Evolutionary conservation across 2,888 invertebrate species (phyloP).

Genomic region (Eucriotettix oculatus): DNA sequence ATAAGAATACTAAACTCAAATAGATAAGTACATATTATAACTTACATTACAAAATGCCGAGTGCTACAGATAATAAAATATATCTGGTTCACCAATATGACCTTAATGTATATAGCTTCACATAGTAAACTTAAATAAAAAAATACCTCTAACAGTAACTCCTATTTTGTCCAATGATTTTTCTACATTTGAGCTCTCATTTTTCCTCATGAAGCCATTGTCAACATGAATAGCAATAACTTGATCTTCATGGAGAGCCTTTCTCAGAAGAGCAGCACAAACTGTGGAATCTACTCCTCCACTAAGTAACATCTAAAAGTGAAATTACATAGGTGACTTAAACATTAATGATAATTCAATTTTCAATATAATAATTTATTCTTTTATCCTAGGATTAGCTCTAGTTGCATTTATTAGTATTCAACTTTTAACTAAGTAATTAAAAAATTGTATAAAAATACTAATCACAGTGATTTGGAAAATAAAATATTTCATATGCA

Average conservation of each 20-base stretch:
- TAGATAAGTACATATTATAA: too few relatives aligned
- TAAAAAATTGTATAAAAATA: neutral
- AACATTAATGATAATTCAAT: too few relatives aligned
- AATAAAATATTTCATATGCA: neutral
- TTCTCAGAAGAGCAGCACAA: constrained; percentile 86
- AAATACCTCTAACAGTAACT: constrained; percentile 31
- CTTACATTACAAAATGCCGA: neutral
- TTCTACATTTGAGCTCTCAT: constrained; percentile 81
- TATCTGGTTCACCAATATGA: neutral
- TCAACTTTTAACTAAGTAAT: too few relatives aligned
- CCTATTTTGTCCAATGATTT: constrained; percentile 68
- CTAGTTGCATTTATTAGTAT: too few relatives aligned
- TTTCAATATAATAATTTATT: too few relatives aligned
- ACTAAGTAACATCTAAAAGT: constrained; percentile 65
- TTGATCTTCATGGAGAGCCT: constrained; percentile 75
- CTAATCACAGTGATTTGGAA: neutral
- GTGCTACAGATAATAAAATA: neutral
- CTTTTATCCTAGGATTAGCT: too few relatives aligned
- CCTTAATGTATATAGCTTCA: too few relatives aligned
- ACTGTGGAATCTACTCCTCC: constrained; percentile 99
- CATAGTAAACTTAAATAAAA: neutral
- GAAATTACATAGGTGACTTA: constrained; percentile 4
- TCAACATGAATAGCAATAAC: constrained; percentile 95
- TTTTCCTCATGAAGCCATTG: constrained; percentile 97
- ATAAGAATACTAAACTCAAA: too few relatives aligned